These are phyloP conservation scores for Meganola albula DNA, from an alignment of 2,888 invertebrate species.

Conservation along the genomic window DNA sequence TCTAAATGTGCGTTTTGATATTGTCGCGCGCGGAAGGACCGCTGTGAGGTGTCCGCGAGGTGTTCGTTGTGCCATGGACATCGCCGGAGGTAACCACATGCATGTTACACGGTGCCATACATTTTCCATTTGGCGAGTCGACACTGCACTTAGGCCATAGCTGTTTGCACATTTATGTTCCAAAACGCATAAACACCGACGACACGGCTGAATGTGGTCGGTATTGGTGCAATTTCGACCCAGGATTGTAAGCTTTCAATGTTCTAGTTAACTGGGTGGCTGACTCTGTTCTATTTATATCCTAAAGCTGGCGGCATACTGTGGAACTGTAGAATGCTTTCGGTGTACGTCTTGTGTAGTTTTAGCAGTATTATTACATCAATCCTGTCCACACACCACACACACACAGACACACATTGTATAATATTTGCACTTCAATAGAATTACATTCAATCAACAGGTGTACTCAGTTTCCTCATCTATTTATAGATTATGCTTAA, in stretches of 20 bases:
- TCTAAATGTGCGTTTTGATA: slow-evolving; percentile 59
- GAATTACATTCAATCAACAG: no score
- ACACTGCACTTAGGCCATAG: slow-evolving; percentile 47
- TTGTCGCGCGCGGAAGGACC: slow-evolving; percentile 56
- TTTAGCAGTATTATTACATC: slow-evolving; percentile 16
- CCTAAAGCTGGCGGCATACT: slow-evolving; percentile 43
- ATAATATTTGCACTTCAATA: no score
- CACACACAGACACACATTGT: no score
- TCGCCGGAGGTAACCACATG: slow-evolving; percentile 69
- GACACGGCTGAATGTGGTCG: slow-evolving; percentile 31
- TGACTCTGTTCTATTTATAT: slow-evolving; percentile 66
- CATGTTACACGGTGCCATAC: slow-evolving; percentile 51
- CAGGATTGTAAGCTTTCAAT: slow-evolving; percentile 32
- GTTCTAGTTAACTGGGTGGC: slow-evolving; percentile 48
- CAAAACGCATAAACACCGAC: slow-evolving; percentile 26
- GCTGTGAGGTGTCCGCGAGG: slow-evolving; percentile 55
- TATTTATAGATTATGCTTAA: not conserved
- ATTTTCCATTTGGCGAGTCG: slow-evolving; percentile 38
- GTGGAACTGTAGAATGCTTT: slow-evolving; percentile 33
- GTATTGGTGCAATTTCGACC: slow-evolving; percentile 37
- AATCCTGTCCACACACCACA: slow-evolving; percentile 10
- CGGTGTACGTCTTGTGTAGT: slow-evolving; percentile 18
- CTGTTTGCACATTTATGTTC: slow-evolving; percentile 45
- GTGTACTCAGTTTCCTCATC: no score
- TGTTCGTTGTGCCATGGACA: slow-evolving; percentile 65